Percentiles rank a stretch among this genome's conserved stretches.
Evolutionary conservation across 2,797 vertebrate genomes (phyloP).

Genomic region (Discoglossus pictus): DNA sequence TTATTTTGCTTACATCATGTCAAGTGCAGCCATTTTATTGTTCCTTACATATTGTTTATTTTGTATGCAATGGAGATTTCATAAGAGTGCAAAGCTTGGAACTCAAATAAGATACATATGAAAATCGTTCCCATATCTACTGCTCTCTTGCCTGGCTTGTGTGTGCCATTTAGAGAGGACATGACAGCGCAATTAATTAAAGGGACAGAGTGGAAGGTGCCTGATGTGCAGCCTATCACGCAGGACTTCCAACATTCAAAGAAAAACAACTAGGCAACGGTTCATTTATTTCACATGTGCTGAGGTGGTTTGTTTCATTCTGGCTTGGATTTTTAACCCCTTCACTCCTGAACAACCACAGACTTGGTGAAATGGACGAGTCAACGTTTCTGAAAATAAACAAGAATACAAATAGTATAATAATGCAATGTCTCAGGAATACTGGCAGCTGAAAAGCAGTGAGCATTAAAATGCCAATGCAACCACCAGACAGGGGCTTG

Average conservation of each 20-base stretch:
- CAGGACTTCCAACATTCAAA: conserved; percentile 2
- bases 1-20: conserved; percentile 25
- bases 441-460: conserved; percentile 46
- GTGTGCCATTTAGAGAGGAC: conserved; percentile 24
- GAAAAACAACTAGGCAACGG: conserved; percentile 15
- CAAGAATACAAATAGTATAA: conserved; percentile 33
- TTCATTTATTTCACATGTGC: conserved; percentile 20
- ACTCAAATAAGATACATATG: conserved; percentile 11
- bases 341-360: background rate
- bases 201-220: conserved; percentile 8
- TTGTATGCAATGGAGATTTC: conserved; percentile 23
- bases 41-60: conserved; percentile 10
- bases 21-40: too few species aligned
- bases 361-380: too few species aligned
- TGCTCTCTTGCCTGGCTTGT: conserved; percentile 13
- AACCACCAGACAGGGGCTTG: conserved; percentile 57
- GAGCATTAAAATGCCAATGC: conserved; percentile 67
- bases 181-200: conserved; percentile 33
- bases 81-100: background rate
- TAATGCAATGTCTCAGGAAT: conserved; percentile 23
- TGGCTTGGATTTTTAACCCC: conserved; percentile 27
- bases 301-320: background rate
- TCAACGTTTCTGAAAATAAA: conserved; percentile 4
- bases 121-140: conserved; percentile 16
- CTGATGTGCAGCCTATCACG: conserved; percentile 16